Evolutionary conservation across 2,113 vertebrate genomes (phyloP), one percentile per base, ranked within the genome.

Genomic region (Formicarius rufipectus): DNA sequence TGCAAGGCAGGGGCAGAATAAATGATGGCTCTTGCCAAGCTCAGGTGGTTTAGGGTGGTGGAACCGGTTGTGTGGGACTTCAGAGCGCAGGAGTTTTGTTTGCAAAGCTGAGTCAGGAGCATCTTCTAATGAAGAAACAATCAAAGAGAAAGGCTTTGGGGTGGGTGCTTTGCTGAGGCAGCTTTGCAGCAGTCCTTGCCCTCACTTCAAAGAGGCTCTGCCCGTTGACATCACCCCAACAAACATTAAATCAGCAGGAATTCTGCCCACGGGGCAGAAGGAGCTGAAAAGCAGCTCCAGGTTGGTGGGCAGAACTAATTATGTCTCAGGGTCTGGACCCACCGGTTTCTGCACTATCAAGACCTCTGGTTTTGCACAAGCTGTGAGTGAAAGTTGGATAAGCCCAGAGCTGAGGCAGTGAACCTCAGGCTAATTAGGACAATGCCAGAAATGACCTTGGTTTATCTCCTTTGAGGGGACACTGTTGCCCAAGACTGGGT

Each of bases 91-190:
- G 17, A 67, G 35, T 52, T 66, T 39, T 73, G 88, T 80, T 45
- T 79, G n/a, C 9, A 47, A 47, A 47, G 47, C 47, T 96, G 95
- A 95, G 90, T 97, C 96, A 96, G 90, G 85, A 90, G 79, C 20
- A 3, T 30, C 84, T 12, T 56, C 30, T 47, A 49, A 62, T 15
- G 82, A 40, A 84, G 52, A 37, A 53, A 39, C 4, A 66, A 90
- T 73, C 75, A 83, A 60, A 92, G 88, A 24, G 3, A 74, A 82
- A 67, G 5, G 56, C 22, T 87, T 33, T 28, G 37, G 84, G 84
- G 75, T 11, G 81, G 87, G 13, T 52, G 33, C 44, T 60, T 9
- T 69, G 73, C 84, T 74, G 73, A 50, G 23, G 73, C 13, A 35
- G 82, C 44, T 60, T 47, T 23, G 63, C 80, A 62, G 2, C 10